Percentiles rank a stretch among this genome's conserved stretches.
Conservation (phyloP, 2,113 vertebrate species). For the Romanogobio albipinnatus region DNA sequence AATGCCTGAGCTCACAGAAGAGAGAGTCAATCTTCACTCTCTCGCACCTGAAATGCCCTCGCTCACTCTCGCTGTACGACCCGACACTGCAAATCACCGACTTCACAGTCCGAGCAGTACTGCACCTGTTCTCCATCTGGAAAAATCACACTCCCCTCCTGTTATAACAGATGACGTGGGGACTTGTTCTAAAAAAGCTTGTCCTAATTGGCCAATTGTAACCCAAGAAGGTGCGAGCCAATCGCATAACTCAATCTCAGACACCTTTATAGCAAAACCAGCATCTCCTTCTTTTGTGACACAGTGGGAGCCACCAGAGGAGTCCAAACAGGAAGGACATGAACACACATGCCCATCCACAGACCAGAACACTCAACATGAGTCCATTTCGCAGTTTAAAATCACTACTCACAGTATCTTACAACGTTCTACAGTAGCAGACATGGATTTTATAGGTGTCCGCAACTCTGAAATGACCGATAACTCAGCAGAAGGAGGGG, state of each 20-base stretch:
- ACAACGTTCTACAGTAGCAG: not conserved
- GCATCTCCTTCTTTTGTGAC: not conserved
- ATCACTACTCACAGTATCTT: conserved; percentile 4
- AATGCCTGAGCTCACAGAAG: conserved; percentile 68
- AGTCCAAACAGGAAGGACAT: conserved; percentile 25
- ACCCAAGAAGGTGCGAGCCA: not conserved
- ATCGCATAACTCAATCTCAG: not conserved
- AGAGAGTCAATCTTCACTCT: conserved; percentile 62
- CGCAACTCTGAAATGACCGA: not conserved
- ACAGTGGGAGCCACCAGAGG: not conserved
- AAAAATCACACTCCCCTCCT: conserved; percentile 58
- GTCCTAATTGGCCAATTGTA: conserved; percentile 3
- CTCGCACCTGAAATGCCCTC: conserved; percentile 79
- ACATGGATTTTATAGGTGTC: not conserved
- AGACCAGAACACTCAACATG: not conserved
- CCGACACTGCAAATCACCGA: not conserved
- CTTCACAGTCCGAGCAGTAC: conserved; percentile 38
- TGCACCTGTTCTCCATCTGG: conserved; percentile 69
- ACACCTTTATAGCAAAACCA: not conserved
- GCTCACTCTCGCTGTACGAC: conserved; percentile 71
- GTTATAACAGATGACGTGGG: not conserved
- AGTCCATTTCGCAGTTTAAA: conserved; percentile 8
- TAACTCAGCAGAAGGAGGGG: not conserved
- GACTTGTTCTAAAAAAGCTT: not conserved
- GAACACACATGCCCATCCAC: not conserved